A percentile compares a stretch with the other conserved stretches of the same genome.
phyloP scores from a whole-genome alignment of 2,888 invertebrate species.

The Papilio elwesi region DNA sequence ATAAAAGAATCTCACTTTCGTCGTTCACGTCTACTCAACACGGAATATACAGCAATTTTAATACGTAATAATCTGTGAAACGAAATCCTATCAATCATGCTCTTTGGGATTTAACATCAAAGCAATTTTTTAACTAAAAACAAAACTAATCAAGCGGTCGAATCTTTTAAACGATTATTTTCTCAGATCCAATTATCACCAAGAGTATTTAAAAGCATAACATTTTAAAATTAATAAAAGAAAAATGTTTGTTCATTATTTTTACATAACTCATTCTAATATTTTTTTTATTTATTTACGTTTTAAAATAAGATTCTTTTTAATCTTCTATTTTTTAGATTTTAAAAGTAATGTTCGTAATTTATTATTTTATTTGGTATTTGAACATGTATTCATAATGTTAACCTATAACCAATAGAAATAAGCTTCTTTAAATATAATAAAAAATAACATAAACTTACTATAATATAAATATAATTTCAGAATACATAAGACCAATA shows the following conservation, averaged over 20 bases:
- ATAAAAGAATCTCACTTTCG: conserved; percentile 1
- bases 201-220: background rate
- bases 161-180: conserved; percentile 15
- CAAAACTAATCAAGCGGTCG: background rate
- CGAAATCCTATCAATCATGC: conserved; percentile 14
- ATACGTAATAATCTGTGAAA: background rate
- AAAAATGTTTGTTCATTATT: too few species aligned
- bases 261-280: background rate
- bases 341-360: too few species aligned
- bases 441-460: too few species aligned
- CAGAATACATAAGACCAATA: conserved; percentile 75
- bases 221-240: background rate
- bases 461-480: conserved; percentile 42
- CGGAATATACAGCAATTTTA: background rate
- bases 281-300: background rate
- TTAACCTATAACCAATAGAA: too few species aligned
- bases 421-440: too few species aligned
- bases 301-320: background rate
- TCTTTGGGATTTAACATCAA: background rate
- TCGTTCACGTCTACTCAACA: background rate
- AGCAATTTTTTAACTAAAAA: background rate
- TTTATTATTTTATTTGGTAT: too few species aligned
- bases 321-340: too few species aligned
- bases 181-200: background rate
- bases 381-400: too few species aligned